Base-by-base conservation (phyloP, 2,888 invertebrate species). In the Seira ritae region DNA sequence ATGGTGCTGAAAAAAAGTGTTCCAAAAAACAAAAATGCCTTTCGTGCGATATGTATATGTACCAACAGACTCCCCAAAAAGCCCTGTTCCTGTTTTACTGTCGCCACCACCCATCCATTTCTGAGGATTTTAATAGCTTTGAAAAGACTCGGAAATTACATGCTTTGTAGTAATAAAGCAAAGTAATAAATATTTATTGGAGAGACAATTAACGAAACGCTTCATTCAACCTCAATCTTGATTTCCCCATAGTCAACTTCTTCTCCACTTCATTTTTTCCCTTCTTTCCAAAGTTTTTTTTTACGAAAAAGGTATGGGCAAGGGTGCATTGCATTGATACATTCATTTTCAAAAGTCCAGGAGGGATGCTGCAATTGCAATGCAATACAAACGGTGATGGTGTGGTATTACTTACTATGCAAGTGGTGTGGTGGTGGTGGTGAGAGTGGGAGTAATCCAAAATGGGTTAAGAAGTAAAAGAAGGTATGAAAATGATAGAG, bases 141-240 rank as follows among this genome's bases (percentile, higher is more conserved):
- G 24, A 76, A 77, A 80, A 83, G 71, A 68, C 77, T 83, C 72
- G 67, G 80, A 85, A 85, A 85, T 85, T 85, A 84, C 84, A 85
- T 76, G 77, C 78, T 87, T 80, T 73, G 67, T 83, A 60, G 80
- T 80, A 86, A 86, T 87, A 87, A 85, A 88, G 85, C 85, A 84
- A 84, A 86, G 88, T 86, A 86, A 89, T 89, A 89, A 89, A 89
- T 89, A 89, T 89, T 89, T 89, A 89, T 89, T 89, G 89, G 86
- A 79, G 87, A 86, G 88, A 89, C 89, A 88, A 89, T 89, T 89
- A 89, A 88, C 87, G 87, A 83, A 87, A 83, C 68, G 72, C 73
- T 83, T 87, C 86, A 85, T 87, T 85, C 82, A 83, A 81, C 78
- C 76, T 79, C 70, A 55, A 66, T 85, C 87, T 86, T 88, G 87